Conservation (phyloP, 2,113 vertebrate genomes). For the Tetraodon nigroviridis region DNA sequence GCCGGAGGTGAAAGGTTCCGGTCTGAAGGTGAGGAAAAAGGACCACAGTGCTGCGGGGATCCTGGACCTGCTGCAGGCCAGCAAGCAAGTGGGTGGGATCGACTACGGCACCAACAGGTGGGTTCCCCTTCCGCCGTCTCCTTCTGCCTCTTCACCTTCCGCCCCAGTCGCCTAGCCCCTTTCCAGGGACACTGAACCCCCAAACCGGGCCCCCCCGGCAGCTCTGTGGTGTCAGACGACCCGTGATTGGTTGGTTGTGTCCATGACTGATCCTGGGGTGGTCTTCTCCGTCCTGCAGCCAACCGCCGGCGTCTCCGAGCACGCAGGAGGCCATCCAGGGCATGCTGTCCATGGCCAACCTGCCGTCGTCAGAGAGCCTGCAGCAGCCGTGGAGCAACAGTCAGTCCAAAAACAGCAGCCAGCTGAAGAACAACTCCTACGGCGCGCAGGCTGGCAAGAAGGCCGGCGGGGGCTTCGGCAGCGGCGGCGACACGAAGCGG, state of each 20-base stretch:
- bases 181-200: too few species aligned
- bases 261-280: constrained; percentile 20
- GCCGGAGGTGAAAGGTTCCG: constrained; percentile 76
- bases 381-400: constrained; percentile 84
- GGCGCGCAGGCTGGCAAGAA: constrained; percentile 79
- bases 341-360: constrained; percentile 99
- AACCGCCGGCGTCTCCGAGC: constrained; percentile 98
- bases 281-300: constrained; percentile 80
- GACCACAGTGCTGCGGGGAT: constrained; percentile 84
- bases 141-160: constrained; percentile 2
- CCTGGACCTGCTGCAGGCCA: constrained; percentile 94
- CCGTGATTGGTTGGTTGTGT: too few species aligned
- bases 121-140: neutral
- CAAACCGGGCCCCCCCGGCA: too few species aligned
- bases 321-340: constrained; percentile 99
- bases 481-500: constrained; percentile 71
- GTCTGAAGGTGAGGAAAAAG: constrained; percentile 91
- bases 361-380: constrained; percentile 92
- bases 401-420: constrained; percentile 78
- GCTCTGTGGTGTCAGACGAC: too few species aligned
- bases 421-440: constrained; percentile 81
- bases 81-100: constrained; percentile 96
- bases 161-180: neutral
- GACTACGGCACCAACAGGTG: constrained; percentile 98
- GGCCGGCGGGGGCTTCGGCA: constrained; percentile 33